Conservation (phyloP, 2,888 invertebrate genomes). For the Scaptodrosophila latifasciaeformis region DNA sequence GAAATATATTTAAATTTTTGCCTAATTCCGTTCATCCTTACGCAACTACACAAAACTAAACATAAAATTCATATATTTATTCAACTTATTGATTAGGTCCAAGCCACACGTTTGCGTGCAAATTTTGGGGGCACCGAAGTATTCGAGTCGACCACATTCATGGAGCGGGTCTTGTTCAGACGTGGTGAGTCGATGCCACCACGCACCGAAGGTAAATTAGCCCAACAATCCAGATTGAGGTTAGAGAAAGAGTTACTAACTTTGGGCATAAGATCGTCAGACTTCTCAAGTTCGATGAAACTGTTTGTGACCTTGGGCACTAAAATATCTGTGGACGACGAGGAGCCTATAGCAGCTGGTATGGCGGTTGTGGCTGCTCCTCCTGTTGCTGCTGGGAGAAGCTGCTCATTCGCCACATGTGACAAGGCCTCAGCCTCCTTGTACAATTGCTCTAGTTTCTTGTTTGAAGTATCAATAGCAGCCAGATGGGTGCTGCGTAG, state of each 20-base stretch:
- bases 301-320: background rate
- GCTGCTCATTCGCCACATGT: too few relatives aligned
- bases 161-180: conserved; percentile 44
- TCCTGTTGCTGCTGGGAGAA: background rate
- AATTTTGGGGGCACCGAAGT: conserved; percentile 62
- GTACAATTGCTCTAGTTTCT: conserved; percentile 70
- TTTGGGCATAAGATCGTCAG: conserved; percentile 28
- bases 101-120: conserved; percentile 70
- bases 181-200: conserved; percentile 46
- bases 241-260: conserved; percentile 59
- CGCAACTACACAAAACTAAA: too few relatives aligned
- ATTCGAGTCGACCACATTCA: conserved; percentile 55
- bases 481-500: conserved; percentile 67
- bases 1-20: too few relatives aligned
- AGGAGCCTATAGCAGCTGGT: background rate
- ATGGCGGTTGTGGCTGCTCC: background rate
- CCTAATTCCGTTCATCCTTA: too few relatives aligned
- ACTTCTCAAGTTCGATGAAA: background rate
- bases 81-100: conserved; percentile 53
- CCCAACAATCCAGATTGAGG: conserved; percentile 67
- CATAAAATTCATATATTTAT: too few relatives aligned
- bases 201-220: conserved; percentile 35
- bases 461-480: conserved; percentile 72
- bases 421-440: conserved; percentile 40
- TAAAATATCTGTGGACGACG: background rate